Base-by-base conservation (phyloP, 2,797 vertebrate genomes). In the Podargus strigoides region DNA sequence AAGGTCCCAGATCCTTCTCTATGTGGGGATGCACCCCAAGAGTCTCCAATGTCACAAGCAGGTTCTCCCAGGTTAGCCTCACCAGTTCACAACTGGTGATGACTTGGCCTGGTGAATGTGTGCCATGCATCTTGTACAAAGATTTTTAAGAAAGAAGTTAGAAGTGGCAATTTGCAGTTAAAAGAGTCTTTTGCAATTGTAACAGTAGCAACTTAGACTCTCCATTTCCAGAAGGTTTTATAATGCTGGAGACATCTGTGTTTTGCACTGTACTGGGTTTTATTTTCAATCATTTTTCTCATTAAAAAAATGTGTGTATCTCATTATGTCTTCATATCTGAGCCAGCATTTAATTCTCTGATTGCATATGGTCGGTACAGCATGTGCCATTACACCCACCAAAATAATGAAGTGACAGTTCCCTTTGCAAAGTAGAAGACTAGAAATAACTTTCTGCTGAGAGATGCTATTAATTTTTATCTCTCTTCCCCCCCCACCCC, bases 321-420 rank as follows among this genome's bases (percentile, higher is more conserved):
- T 96, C 91, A 93, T 94, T 88, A 94, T 95, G 88, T 93, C 92
- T 93, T 95, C 80, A 26, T 72, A 56, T 95, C 80, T 73, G 83
- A 96, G 94, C 88, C 94, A 96, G 93, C 94, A 76, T 96, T 96
- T 92, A 73, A 94, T 95, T 79, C 94, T 76, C 93, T 93, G 96
- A 49, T 95, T 95, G 80, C 96, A 95, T 93, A 90, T 90, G 96
- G 96, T 94, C 1, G 92, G 95, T 96, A 96, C 96, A 96, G 90
- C 96, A 95, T 96, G 96, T 96, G 96, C 96, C 93, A 91, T 95
- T 91, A 88, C 90, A 95, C 94, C 93, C 96, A 96, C 96, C 92
- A 91, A 90, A 93, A 95, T 82, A 95, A 83, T 90, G 91, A 72
- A 91, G 55, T 94, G 95, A 95, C 94, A 96, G 94, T 78, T 95